phyloP scores from a whole-genome alignment of 2,113 vertebrate genomes.

The Sorex araneus region DNA sequence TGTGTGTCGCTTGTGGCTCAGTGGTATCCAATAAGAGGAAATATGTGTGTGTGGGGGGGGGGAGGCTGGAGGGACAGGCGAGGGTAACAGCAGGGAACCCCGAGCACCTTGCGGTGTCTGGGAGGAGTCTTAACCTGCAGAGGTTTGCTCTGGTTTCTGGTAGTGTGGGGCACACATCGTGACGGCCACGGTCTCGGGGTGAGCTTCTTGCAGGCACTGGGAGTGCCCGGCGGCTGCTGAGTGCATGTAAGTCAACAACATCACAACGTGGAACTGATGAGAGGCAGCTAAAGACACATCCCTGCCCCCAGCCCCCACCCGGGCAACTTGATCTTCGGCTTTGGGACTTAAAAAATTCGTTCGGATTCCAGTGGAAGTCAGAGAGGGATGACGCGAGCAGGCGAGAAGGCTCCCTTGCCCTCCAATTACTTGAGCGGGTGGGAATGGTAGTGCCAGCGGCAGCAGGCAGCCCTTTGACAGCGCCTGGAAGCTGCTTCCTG shows the following conservation, averaged over 20 bases:
- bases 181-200: neutral
- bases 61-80: neutral
- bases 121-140: neutral
- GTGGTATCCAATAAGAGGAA: neutral
- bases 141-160: neutral
- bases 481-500: neutral
- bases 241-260: neutral
- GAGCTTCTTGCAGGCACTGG: neutral
- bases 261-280: constrained; percentile 16
- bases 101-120: neutral
- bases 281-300: constrained; percentile 59
- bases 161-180: neutral
- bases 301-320: neutral
- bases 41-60: too few species aligned
- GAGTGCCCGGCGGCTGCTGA: neutral
- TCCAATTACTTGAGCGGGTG: neutral
- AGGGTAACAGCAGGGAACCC: neutral
- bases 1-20: neutral
- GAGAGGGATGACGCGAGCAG: constrained; percentile 3
- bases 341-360: constrained; percentile 70
- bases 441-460: accelerated
- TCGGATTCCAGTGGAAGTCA: constrained; percentile 71
- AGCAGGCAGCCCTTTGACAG: neutral
- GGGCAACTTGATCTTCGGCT: neutral
- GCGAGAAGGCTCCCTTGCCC: constrained; percentile 45